Conservation (phyloP, 2,113 vertebrate species). For the Oriolus oriolus region DNA sequence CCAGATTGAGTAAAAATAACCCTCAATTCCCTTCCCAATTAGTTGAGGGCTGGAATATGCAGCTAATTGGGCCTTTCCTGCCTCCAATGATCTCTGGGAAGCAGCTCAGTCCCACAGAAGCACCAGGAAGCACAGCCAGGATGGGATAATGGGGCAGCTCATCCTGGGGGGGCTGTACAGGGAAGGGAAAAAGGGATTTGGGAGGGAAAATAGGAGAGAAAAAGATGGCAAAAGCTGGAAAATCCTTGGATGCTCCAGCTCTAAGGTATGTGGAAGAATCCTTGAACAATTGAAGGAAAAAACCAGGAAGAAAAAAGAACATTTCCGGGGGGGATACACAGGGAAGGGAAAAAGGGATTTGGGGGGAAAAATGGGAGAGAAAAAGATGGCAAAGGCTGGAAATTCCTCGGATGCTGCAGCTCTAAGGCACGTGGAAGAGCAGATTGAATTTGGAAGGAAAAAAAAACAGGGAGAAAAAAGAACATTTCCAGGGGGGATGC, state of each 20-base stretch:
- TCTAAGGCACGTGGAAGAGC: no score
- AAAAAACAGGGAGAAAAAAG: not conserved
- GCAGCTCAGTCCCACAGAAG: not conserved
- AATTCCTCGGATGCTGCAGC: no score
- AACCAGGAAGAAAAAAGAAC: no score
- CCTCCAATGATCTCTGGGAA: not conserved
- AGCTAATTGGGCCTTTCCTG: not conserved
- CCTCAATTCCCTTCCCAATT: not conserved
- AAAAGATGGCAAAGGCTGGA: no score
- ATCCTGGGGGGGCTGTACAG: fast-evolving
- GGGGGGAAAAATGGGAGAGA: no score
- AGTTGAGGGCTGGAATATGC: not conserved
- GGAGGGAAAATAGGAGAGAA: not conserved
- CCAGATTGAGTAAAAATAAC: not conserved
- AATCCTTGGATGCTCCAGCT: not conserved
- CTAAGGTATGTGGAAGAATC: fast-evolving
- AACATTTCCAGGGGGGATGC: no score
- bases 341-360: no score
- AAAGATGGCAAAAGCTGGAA: not conserved
- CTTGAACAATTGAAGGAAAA: no score
- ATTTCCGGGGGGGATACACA: no score
- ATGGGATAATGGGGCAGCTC: not conserved
- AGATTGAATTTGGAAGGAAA: no score
- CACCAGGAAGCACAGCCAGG: not conserved
- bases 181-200: not conserved